Conservation (phyloP, 2,113 vertebrate genomes). For the Halcyon senegalensis region DNA sequence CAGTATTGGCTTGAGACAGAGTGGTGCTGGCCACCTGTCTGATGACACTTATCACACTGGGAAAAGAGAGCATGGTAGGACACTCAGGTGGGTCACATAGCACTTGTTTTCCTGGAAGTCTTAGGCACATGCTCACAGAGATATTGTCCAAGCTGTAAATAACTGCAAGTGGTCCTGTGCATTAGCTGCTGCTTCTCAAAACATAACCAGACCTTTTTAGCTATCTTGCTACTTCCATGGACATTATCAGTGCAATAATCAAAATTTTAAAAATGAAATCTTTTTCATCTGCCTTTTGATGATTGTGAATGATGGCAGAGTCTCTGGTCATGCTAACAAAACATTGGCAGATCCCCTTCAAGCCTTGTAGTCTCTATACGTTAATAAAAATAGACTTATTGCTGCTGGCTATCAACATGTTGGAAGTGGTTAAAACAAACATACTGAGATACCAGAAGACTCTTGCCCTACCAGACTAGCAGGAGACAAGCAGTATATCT, state of each 20-base stretch:
- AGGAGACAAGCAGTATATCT: not conserved
- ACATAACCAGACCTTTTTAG: not conserved
- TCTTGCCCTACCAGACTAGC: not conserved
- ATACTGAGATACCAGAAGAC: not conserved
- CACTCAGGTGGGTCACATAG: not conserved
- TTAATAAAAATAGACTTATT: not conserved
- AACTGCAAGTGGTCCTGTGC: not conserved
- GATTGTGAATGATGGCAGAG: not conserved
- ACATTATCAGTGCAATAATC: not conserved
- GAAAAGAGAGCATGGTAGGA: rapidly evolving
- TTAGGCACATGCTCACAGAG: not conserved
- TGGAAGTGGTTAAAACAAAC: conserved; percentile 1
- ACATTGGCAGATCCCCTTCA: not conserved
- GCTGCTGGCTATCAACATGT: not conserved
- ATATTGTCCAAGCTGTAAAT: not conserved
- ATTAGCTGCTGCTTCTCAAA: not conserved
- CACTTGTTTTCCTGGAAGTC: not conserved
- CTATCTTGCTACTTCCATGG: not conserved
- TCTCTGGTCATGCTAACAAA: not conserved
- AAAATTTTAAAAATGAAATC: not conserved
- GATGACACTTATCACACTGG: too few relatives aligned
- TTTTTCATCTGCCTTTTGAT: not conserved
- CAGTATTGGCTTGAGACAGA: not conserved
- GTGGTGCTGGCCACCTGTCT: not conserved
- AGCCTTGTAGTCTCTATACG: not conserved